Evolutionary conservation across 2,113 vertebrate species (phyloP).

Genomic region (Oncorhynchus gorbuscha): DNA sequence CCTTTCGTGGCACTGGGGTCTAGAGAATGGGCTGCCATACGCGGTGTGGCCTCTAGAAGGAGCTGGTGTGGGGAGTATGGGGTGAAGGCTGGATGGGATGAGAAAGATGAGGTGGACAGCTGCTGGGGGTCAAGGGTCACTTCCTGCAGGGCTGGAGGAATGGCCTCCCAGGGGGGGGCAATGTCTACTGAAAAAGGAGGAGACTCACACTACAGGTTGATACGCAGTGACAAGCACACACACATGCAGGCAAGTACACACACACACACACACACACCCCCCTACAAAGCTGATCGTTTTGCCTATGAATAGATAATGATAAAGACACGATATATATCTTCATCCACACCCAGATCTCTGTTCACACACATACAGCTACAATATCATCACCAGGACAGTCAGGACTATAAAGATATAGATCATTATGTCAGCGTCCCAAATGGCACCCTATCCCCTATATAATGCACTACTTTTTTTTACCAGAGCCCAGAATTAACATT

Average conservation of each 20-base stretch:
- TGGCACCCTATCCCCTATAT: too few species aligned
- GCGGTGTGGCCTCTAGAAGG: constrained; percentile 81
- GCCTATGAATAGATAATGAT: neutral
- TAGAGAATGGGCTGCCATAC: constrained; percentile 64
- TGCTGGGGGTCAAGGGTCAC: constrained; percentile 85
- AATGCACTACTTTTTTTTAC: too few species aligned
- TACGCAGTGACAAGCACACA: constrained; percentile 9
- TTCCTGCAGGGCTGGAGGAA: constrained; percentile 98
- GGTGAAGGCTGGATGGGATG: constrained; percentile 90
- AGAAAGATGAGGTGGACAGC: constrained; percentile 82
- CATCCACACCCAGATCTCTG: neutral
- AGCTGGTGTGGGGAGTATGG: constrained; percentile 86
- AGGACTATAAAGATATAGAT: too few species aligned
- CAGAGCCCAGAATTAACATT: too few species aligned
- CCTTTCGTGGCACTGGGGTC: constrained; percentile 64
- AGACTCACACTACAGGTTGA: constrained; percentile 18
- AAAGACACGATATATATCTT: too few species aligned
- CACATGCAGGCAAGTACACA: constrained; percentile 43
- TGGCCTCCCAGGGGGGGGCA: too few species aligned
- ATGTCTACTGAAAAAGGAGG: constrained; percentile 79
- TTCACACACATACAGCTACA: neutral
- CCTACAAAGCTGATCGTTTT: neutral
- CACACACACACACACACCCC: neutral
- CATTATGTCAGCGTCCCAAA: too few species aligned
- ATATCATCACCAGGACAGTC: too few species aligned